Conservation (phyloP, 2,797 vertebrate genomes). For the Balearica regulorum region DNA sequence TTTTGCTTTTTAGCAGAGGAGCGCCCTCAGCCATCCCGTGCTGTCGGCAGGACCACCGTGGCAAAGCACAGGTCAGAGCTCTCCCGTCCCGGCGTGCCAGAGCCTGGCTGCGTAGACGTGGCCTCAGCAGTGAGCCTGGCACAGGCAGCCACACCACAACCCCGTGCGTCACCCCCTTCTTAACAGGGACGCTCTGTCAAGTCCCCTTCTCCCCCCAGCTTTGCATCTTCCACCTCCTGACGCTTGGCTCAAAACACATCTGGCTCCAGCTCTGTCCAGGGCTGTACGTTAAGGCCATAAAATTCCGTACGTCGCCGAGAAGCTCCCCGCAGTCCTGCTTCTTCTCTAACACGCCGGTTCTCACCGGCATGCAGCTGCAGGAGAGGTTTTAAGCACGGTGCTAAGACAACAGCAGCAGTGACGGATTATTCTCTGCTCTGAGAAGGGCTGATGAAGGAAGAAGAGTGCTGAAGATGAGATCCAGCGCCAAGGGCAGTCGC, state of each 20-base stretch:
- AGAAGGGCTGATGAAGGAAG: not conserved
- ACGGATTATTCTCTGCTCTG: not conserved
- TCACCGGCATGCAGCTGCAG: not conserved
- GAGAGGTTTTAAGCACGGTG: not conserved
- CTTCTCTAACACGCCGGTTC: not conserved
- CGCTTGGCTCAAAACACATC: not conserved
- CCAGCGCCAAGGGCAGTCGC: not conserved
- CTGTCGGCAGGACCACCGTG: not conserved
- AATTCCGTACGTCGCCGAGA: accelerated
- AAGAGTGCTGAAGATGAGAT: not conserved
- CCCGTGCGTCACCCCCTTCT: not conserved
- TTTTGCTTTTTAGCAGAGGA: not conserved
- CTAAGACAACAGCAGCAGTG: not conserved
- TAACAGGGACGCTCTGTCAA: not conserved
- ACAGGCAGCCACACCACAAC: not conserved
- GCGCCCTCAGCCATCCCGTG: not conserved
- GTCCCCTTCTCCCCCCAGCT: no score
- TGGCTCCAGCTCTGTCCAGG: not conserved
- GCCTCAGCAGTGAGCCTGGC: not conserved
- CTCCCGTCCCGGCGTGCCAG: not conserved
- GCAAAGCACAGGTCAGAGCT: not conserved
- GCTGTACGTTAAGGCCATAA: not conserved
- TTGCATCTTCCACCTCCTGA: not conserved
- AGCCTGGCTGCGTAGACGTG: not conserved
- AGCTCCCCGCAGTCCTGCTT: not conserved